A percentile compares a stretch with the other conserved stretches of the same genome.
These are phyloP conservation scores for Dendrolimus pini DNA, from an alignment of 2,888 invertebrate species.

Conservation along the genomic window DNA sequence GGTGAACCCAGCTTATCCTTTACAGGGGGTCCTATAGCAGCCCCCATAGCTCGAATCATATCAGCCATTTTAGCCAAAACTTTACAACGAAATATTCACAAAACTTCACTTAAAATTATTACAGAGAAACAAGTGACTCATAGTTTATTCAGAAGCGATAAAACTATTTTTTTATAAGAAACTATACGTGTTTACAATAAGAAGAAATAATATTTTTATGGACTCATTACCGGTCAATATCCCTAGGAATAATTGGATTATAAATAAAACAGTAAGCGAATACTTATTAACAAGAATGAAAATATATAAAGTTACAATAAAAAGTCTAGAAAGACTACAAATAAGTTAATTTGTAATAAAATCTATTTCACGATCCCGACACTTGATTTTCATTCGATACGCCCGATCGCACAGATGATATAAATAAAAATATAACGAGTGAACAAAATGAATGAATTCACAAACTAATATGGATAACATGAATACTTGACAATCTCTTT, in stretches of 20 bases:
- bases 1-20: constrained; percentile 89
- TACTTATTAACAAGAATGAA: neutral
- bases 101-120: constrained; percentile 21
- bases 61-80: constrained; percentile 76
- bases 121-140: constrained; percentile 39
- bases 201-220: constrained; percentile 16
- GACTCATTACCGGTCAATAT: too few species aligned
- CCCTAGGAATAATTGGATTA: neutral
- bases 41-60: constrained; percentile 81
- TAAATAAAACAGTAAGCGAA: neutral
- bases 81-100: constrained; percentile 4
- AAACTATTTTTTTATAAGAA: constrained; percentile 10
- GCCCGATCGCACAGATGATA: constrained; percentile 32
- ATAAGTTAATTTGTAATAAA: neutral
- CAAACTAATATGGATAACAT: too few species aligned
- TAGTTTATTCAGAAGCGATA: constrained; percentile 34
- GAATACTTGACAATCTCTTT: too few species aligned
- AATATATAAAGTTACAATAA: neutral
- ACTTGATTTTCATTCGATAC: constrained; percentile 27
- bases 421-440: constrained; percentile 7
- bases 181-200: constrained; percentile 38
- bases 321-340: constrained; percentile 6
- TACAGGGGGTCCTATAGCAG: constrained; percentile 79
- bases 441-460: neutral
- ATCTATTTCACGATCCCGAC: constrained; percentile 8